Conservation (phyloP, 2,888 invertebrate genomes). For the Campopleginae sp. region DNA sequence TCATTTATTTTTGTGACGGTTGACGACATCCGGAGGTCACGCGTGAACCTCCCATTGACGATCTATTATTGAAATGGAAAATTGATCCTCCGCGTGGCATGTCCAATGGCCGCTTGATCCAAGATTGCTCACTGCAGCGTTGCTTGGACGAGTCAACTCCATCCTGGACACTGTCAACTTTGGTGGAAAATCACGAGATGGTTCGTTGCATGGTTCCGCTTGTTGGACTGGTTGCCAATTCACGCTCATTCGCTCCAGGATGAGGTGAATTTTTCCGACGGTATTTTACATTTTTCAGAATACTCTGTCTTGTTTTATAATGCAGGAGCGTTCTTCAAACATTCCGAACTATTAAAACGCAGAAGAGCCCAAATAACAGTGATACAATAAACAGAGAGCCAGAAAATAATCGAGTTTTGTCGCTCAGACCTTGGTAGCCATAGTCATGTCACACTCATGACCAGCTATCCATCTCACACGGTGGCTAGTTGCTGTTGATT, state of each 20-base stretch:
- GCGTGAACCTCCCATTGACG: background rate
- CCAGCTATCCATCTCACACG: background rate
- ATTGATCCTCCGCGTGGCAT: background rate
- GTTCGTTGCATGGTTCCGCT: constrained; percentile 6
- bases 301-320: background rate
- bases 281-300: background rate
- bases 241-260: constrained; percentile 14
- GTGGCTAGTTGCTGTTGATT: constrained; percentile 73
- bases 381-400: background rate
- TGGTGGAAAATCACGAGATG: constrained; percentile 7
- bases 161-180: constrained; percentile 30
- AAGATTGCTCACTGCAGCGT: background rate
- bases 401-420: constrained; percentile 44
- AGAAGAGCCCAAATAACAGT: background rate
- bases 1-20: constrained; percentile 2
- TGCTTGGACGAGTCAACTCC: constrained; percentile 26
- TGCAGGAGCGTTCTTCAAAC: background rate
- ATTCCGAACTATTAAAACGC: background rate
- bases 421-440: constrained; percentile 14
- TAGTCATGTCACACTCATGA: background rate
- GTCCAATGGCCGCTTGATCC: background rate
- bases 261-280: background rate
- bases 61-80: constrained; percentile 55
- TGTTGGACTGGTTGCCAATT: constrained; percentile 20
- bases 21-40: background rate